A percentile compares a stretch with the other conserved stretches of the same genome.
These are phyloP conservation scores for Calameuta idolon DNA, from an alignment of 2,888 invertebrate species.

Conservation along the genomic window DNA sequence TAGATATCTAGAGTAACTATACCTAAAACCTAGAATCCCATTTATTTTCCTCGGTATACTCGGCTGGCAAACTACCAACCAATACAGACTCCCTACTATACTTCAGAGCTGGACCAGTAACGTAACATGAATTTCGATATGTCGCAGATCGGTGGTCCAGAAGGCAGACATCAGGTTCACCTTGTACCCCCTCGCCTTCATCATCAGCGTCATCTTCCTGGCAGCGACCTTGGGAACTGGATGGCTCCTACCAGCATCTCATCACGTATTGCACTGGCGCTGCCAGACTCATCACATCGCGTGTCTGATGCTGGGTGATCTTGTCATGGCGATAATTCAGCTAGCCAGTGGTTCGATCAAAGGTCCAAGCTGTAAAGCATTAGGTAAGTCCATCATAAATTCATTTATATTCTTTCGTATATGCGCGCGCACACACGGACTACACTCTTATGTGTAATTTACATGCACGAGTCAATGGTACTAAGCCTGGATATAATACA, in stretches of 20 bases:
- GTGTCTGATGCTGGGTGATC: slow-evolving; percentile 84
- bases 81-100: not conserved
- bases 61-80: not conserved
- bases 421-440: too few species aligned
- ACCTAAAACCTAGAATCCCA: not conserved
- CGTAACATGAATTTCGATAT: not conserved
- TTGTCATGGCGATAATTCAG: slow-evolving; percentile 83
- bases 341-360: slow-evolving; percentile 75
- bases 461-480: too few species aligned
- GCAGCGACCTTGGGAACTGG: slow-evolving; percentile 84
- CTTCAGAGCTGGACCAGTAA: not conserved
- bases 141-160: slow-evolving; percentile 37
- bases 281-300: slow-evolving; percentile 90
- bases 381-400: slow-evolving; percentile 72
- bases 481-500: not conserved
- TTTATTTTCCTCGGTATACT: not conserved
- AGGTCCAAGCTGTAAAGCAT: slow-evolving; percentile 74
- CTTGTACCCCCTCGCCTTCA: slow-evolving; percentile 81
- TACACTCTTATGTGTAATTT: too few species aligned
- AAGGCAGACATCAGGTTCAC: slow-evolving; percentile 73
- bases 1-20: not conserved
- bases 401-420: not conserved
- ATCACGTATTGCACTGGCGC: slow-evolving; percentile 89
- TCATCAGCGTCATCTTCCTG: slow-evolving; percentile 85
- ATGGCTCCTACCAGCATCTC: slow-evolving; percentile 82